A percentile compares a stretch with the other conserved stretches of the same genome.
phyloP scores from a whole-genome alignment of 2,113 vertebrate genomes.

The Mirounga angustirostris region DNA sequence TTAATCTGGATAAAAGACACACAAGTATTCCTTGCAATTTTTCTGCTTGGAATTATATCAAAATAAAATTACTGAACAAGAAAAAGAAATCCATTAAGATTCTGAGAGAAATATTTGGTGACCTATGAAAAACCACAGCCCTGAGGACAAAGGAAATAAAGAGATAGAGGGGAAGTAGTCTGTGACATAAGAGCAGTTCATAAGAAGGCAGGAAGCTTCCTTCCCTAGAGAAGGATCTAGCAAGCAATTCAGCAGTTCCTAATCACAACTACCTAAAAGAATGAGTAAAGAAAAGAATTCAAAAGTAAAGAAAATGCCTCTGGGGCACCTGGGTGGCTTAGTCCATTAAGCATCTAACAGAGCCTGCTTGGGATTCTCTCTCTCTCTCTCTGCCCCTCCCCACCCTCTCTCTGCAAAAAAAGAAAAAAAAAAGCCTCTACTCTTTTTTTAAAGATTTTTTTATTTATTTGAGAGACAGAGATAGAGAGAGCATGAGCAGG shows the following conservation, averaged over 20 bases:
- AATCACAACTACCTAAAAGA: not conserved
- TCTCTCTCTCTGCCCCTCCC: not conserved
- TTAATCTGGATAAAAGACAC: not conserved
- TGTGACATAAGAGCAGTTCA: not conserved
- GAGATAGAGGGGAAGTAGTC: not conserved
- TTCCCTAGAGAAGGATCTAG: not conserved
- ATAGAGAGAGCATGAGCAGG: too few relatives aligned
- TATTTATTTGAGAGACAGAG: too few relatives aligned
- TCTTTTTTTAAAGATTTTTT: too few relatives aligned
- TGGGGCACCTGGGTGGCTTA: not conserved
- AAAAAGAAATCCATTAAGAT: not conserved
- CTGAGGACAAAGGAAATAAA: not conserved
- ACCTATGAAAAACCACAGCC: not conserved
- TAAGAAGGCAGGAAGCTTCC: not conserved
- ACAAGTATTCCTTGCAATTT: not conserved
- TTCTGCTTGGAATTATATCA: not conserved
- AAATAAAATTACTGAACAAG: not conserved
- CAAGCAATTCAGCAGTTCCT: conserved; percentile 20
- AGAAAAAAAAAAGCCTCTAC: not conserved
- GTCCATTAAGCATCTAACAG: too few relatives aligned
- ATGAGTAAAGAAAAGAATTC: not conserved
- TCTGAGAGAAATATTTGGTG: not conserved
- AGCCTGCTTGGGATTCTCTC: not conserved
- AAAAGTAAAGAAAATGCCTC: not conserved
- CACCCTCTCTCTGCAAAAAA: not conserved